Conservation (phyloP, 2,797 vertebrate genomes). For the Pseudocheirus occidentalis region DNA sequence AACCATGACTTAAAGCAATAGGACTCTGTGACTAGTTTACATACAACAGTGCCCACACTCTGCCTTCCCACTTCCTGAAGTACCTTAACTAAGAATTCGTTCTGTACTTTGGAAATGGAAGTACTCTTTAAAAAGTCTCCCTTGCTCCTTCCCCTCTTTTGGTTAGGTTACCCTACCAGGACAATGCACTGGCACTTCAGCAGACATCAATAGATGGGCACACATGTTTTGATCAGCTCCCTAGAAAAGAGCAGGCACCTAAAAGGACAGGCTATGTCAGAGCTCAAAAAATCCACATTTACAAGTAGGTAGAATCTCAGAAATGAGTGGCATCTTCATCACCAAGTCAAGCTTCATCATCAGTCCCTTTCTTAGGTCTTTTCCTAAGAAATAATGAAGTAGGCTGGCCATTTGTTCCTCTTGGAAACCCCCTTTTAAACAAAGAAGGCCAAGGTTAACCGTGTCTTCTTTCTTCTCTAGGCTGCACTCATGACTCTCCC, state of each 20-base stretch:
- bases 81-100: not conserved
- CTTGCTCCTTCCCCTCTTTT: not conserved
- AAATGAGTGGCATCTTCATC: not conserved
- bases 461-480: not conserved
- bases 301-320: not conserved
- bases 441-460: no score
- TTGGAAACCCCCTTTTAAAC: no score
- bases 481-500: not conserved
- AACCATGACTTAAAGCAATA: not conserved
- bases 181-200: not conserved
- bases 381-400: not conserved
- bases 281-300: not conserved
- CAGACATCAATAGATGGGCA: not conserved
- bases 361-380: not conserved
- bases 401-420: not conserved
- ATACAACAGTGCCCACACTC: not conserved
- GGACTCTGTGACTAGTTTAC: not conserved
- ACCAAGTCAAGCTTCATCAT: not conserved
- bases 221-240: not conserved
- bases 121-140: not conserved
- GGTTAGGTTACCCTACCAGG: not conserved
- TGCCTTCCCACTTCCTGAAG: not conserved
- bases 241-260: not conserved
- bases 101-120: not conserved
- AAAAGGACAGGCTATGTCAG: not conserved